Evolutionary conservation across 2,797 vertebrate species (phyloP).

Genomic region (Acipenser transmontanus): DNA sequence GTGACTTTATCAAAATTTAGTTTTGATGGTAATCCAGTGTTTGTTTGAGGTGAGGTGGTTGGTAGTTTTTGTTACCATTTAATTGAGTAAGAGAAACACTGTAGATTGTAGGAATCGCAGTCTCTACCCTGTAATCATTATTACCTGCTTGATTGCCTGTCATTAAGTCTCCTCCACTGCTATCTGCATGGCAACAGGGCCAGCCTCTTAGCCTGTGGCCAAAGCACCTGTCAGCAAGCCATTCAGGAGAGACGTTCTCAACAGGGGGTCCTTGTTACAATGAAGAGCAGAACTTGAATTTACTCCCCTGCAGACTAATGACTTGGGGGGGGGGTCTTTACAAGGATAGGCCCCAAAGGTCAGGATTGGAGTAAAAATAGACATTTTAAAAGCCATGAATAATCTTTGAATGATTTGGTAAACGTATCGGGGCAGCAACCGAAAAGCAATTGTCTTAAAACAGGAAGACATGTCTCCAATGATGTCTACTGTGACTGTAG

Average conservation of each 20-base stretch:
- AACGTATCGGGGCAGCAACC: too few species aligned
- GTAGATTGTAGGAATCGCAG: conserved; percentile 24
- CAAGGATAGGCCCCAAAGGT: conserved; percentile 2
- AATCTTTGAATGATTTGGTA: too few species aligned
- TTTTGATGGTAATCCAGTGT: too few species aligned
- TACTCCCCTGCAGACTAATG: conserved; percentile 5
- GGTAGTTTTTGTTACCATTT: conserved; percentile 10
- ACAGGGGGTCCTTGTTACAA: too few species aligned
- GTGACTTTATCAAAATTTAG: too few species aligned
- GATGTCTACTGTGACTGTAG: too few species aligned
- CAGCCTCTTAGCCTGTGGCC: conserved; percentile 22
- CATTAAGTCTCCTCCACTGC: conserved; percentile 55
- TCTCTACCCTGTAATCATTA: conserved; percentile 51
- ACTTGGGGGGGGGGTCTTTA: neutral
- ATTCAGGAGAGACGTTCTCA: conserved; percentile 20
- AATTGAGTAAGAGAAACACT: conserved; percentile 18
- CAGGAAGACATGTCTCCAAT: too few species aligned
- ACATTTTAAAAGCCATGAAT: too few species aligned
- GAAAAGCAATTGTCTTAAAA: too few species aligned
- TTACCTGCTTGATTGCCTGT: conserved; percentile 59
- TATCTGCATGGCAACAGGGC: conserved; percentile 52
- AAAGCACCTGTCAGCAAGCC: conserved; percentile 38
- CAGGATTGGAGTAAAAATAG: neutral
- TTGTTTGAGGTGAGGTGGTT: too few species aligned
- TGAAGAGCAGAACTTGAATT: conserved; percentile 5